Evolutionary conservation across 2,888 invertebrate species (phyloP).

Genomic region (Erynnis tages): DNA sequence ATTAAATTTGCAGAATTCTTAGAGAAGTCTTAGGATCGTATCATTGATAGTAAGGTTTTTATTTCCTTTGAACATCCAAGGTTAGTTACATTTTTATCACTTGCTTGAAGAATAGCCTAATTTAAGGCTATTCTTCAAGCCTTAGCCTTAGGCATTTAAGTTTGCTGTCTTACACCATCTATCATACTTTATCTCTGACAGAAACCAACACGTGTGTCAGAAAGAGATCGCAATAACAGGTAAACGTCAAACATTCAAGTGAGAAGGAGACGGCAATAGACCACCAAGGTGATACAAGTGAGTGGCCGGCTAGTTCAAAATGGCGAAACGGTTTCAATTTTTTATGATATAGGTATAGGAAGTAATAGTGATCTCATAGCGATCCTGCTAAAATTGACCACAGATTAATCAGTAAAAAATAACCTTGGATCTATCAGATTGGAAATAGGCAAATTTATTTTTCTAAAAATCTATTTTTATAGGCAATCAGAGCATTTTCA

Average conservation of each 20-base stretch:
- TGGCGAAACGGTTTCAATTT: slow-evolving; percentile 61
- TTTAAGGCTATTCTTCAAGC: too few species aligned
- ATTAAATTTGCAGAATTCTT: too few species aligned
- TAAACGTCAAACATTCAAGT: slow-evolving; percentile 37
- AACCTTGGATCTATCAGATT: slow-evolving; percentile 40
- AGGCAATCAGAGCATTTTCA: too few species aligned
- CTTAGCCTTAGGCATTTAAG: slow-evolving; percentile 17
- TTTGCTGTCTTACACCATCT: neutral
- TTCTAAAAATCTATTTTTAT: neutral
- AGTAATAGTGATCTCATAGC: slow-evolving; percentile 60
- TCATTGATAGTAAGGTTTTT: too few species aligned
- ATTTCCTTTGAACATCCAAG: too few species aligned
- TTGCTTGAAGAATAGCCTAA: too few species aligned
- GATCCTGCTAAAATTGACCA: slow-evolving; percentile 44
- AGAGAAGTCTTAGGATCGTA: too few species aligned
- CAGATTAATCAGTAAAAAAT: slow-evolving; percentile 31
- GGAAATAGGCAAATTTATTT: neutral
- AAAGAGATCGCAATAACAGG: slow-evolving; percentile 52
- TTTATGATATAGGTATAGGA: slow-evolving; percentile 58
- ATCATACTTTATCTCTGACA: slow-evolving; percentile 49
- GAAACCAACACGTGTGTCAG: slow-evolving; percentile 61
- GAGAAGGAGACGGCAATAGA: slow-evolving; percentile 49
- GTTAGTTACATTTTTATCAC: too few species aligned
- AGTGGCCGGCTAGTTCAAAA: slow-evolving; percentile 49
- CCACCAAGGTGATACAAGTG: slow-evolving; percentile 63